Evolutionary conservation across 2,113 vertebrate species (phyloP), one percentile per base, ranked within the genome.

Genomic region (Platichthys stellatus): DNA sequence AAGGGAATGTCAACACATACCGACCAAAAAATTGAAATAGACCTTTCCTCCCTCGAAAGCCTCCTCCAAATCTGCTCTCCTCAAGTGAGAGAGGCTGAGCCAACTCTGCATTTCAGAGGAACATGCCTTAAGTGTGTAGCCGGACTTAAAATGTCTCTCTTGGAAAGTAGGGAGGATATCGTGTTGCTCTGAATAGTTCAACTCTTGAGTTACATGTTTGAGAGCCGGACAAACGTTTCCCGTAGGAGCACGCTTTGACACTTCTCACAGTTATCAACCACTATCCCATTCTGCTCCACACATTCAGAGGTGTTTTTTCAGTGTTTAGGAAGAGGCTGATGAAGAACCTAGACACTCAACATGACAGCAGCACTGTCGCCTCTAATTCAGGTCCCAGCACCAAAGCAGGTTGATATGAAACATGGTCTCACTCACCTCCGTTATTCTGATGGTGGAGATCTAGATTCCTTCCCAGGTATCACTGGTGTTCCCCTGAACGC

Each of bases 1-100:
- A 78, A 88, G 77, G 80, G 74, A 87, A 90, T 76, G 79, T 87
- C 84, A 83, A 85, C 81, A 83, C 76, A 38, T 57, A 62, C 58
- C 43, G 57, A 53, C 74, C 40, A 53, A 54, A 73, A 54, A 51
- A 73, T 53, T 73, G 10, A 71, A 49, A 54, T 35, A 31, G 51
- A 66, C 45, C 24, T 10, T 35, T 73, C 59, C 68, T 43, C 43
- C 53, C 10, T n/a, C 21, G 15, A 43, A 74, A 73, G 17, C 26
- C 69, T 45, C 57, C 56, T 38, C 8, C 38, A 47, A 81, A 53
- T 77, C 60, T n/a, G 17, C 54, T 68, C 59, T 40, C 9, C 53
- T 40, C 7, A 2, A 65, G 54, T 69, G 75, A 84, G 72, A 58
- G 76, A 66, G 17, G 61, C 69, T 57, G 43, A 78, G 35, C 40